Base-by-base conservation (phyloP, 2,888 invertebrate species). In the Tiliacea aurago region DNA sequence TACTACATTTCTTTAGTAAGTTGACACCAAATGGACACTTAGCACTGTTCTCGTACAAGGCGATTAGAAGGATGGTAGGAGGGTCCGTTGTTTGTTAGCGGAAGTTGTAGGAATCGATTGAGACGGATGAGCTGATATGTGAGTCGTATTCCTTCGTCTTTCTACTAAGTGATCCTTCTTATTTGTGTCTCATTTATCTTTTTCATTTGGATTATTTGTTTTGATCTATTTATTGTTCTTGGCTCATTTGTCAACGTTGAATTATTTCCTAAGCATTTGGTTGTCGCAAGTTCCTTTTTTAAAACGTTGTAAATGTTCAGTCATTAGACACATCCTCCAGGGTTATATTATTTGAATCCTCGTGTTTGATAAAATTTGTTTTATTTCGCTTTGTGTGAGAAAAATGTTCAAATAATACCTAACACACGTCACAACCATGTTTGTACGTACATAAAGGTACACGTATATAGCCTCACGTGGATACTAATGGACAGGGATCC, bases 401-500 rank as follows among this genome's bases (percentile, higher is more conserved):
- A 37, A 15, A 28, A 18, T 18, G 18, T 62, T 51, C 1, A 33
- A 49, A 59, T 56, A 49, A 55, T 61, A 49, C 47, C 33, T 28
- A 13, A 41, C 4, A 56, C 51, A 45, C 37, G 55, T 75, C 59
- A 68, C 23, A 43, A 41, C 4, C 65, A 49, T 62, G n/a, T 23
- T 47, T 43, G 7, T 69, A 20, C n/a, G 51, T 70, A 51, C 7
- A 28, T 33, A 70, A 20, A 70, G n/a, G 15, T 37, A 66, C n/a
- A 63, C 13, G 59, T 56, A 65, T 15, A 37, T 43, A n/a, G n/a
- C 70, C 83, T 81, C 86, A 88, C 87, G 85, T 87, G 83, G 76
- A 80, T 78, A 83, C 88, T 90, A 90, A 91, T 91, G 90, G 90
- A 89, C 86, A 84, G 84, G 81, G 81, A 87, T 88, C 87, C 86